These are phyloP conservation scores for Oophaga sylvatica DNA, from an alignment of 2,797 vertebrate species.

Conservation along the genomic window DNA sequence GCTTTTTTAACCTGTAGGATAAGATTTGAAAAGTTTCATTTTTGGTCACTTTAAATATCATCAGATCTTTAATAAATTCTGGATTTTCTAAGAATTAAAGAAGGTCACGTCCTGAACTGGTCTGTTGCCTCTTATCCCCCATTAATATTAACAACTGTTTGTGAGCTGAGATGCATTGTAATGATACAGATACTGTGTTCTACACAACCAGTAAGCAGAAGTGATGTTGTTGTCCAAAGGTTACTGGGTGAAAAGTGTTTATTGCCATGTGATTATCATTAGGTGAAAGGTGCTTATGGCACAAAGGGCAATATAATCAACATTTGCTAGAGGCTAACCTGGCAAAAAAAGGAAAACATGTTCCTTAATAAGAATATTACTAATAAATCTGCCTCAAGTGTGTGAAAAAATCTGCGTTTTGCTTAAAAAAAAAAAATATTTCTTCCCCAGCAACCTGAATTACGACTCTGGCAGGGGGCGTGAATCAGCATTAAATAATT, in stretches of 20 bases:
- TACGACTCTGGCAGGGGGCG: too few species aligned
- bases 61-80: neutral
- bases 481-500: too few species aligned
- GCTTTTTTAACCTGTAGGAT: too few species aligned
- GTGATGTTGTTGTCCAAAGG: neutral
- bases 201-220: neutral
- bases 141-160: neutral
- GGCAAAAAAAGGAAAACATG: neutral
- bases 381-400: neutral
- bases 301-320: neutral
- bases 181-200: neutral
- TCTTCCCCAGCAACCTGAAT: neutral
- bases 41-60: neutral
- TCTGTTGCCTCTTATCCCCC: too few species aligned
- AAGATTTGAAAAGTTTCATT: too few species aligned
- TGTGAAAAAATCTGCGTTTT: neutral
- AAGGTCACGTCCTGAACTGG: neutral
- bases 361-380: neutral
- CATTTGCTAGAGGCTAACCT: neutral
- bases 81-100: neutral
- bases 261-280: neutral
- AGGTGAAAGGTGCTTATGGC: slow-evolving; percentile 1
- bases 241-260: slow-evolving; percentile 21
- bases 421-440: too few species aligned
- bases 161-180: neutral